Percentiles rank a stretch among this genome's conserved stretches.
phyloP scores from a whole-genome alignment of 2,113 vertebrate species.

The Sander lucioperca region DNA sequence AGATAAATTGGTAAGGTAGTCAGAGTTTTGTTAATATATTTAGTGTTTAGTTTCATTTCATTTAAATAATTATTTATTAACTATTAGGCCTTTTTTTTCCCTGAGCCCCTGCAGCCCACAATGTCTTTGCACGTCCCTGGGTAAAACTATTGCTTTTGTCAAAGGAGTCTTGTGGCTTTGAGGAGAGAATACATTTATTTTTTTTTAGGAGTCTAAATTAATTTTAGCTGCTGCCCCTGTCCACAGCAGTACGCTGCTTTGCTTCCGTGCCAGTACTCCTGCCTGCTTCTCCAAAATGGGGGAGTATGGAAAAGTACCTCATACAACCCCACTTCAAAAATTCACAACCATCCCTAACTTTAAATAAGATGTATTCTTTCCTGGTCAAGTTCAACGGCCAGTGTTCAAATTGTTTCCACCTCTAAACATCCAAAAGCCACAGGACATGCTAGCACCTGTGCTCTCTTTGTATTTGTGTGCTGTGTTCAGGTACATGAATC shows the following conservation, averaged over 20 bases:
- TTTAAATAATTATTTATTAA: no score
- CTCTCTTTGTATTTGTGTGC: neutral
- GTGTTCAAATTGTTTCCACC: slow-evolving; percentile 35
- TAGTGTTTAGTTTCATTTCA: no score
- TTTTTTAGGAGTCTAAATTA: neutral
- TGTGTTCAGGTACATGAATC: slow-evolving; percentile 12
- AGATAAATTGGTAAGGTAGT: no score
- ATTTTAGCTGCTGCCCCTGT: no score
- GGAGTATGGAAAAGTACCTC: neutral
- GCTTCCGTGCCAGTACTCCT: neutral
- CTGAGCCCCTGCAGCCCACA: no score
- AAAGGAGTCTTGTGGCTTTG: neutral
- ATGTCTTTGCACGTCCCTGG: no score
- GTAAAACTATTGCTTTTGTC: no score
- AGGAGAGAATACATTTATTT: neutral
- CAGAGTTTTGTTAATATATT: no score
- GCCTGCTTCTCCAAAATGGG: no score
- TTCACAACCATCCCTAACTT: neutral
- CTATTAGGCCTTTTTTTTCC: no score
- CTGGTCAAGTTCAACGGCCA: slow-evolving; percentile 4
- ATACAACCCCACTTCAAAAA: neutral
- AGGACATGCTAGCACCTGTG: neutral
- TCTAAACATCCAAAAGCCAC: slow-evolving; percentile 32
- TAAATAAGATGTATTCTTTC: slow-evolving; percentile 25
- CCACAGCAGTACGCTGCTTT: neutral